Conservation (phyloP, 2,797 vertebrate genomes). For the Rhabdophis nuchalis region DNA sequence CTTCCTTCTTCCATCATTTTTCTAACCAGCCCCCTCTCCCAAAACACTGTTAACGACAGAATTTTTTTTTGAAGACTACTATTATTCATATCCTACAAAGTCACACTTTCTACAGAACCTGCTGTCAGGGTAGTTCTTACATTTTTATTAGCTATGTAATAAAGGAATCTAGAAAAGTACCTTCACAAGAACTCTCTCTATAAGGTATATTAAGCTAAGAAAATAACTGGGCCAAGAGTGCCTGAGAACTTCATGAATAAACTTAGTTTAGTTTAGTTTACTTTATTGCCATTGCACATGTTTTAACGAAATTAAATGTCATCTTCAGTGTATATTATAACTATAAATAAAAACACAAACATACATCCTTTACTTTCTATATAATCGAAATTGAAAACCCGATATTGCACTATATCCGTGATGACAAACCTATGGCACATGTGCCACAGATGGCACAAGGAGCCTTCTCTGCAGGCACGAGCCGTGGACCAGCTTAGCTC, state of each 20-base stretch:
- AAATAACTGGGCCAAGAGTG: neutral
- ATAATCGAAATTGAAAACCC: too few species aligned
- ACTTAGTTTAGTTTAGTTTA: too few species aligned
- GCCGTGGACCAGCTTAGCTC: too few species aligned
- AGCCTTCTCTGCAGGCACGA: too few species aligned
- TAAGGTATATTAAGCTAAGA: neutral
- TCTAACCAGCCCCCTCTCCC: neutral
- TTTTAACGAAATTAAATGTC: too few species aligned
- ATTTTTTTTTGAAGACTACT: neutral
- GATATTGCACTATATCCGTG: too few species aligned
- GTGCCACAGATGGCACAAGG: too few species aligned
- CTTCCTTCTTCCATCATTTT: neutral
- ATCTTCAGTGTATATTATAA: too few species aligned
- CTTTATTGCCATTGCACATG: too few species aligned
- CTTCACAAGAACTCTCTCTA: neutral
- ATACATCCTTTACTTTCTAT: too few species aligned
- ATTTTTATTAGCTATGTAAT: neutral
- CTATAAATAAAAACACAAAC: too few species aligned
- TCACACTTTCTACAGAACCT: neutral
- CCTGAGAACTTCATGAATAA: neutral
- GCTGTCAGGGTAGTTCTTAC: neutral
- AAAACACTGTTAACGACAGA: neutral
- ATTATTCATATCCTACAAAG: neutral
- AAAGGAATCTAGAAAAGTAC: neutral
- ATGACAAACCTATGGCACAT: too few species aligned